Evolutionary conservation across 2,888 invertebrate species (phyloP).

Genomic region (Callyntrura sp.): DNA sequence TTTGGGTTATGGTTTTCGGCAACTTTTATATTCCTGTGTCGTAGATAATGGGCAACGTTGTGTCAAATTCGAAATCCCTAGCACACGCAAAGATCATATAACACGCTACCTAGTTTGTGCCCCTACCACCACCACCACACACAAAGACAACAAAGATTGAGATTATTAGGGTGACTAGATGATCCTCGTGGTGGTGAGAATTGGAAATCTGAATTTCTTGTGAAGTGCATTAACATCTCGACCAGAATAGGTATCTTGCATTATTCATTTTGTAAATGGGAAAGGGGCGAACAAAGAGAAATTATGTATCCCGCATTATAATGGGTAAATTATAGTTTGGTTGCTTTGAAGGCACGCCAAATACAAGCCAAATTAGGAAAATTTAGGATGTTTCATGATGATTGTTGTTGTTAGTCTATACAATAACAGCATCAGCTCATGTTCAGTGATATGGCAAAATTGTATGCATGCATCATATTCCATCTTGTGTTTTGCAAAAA

Average conservation of each 20-base stretch:
- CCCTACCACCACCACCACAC: not conserved
- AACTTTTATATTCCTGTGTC: not conserved
- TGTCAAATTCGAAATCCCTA: not conserved
- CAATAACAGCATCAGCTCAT: too few species aligned
- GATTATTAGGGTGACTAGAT: not conserved
- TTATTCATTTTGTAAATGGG: not conserved
- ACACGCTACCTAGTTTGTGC: not conserved
- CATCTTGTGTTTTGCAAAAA: too few species aligned
- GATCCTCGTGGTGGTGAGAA: not conserved
- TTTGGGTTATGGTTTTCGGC: not conserved
- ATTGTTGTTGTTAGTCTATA: not conserved
- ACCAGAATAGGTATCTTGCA: not conserved
- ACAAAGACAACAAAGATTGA: not conserved
- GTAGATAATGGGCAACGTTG: not conserved
- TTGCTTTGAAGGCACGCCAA: slow-evolving; percentile 31
- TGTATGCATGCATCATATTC: too few species aligned
- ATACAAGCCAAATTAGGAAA: slow-evolving; percentile 34
- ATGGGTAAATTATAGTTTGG: not conserved
- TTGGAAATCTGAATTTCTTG: slow-evolving; percentile 8
- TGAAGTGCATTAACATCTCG: not conserved
- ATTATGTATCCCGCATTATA: not conserved
- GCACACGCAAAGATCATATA: not conserved
- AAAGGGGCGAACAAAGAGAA: not conserved
- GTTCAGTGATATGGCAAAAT: too few species aligned
- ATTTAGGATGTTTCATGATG: slow-evolving; percentile 9